Evolutionary conservation across 2,113 vertebrate genomes (phyloP), one percentile per base, ranked within the genome.

Genomic region (Shinisaurus crocodilurus): DNA sequence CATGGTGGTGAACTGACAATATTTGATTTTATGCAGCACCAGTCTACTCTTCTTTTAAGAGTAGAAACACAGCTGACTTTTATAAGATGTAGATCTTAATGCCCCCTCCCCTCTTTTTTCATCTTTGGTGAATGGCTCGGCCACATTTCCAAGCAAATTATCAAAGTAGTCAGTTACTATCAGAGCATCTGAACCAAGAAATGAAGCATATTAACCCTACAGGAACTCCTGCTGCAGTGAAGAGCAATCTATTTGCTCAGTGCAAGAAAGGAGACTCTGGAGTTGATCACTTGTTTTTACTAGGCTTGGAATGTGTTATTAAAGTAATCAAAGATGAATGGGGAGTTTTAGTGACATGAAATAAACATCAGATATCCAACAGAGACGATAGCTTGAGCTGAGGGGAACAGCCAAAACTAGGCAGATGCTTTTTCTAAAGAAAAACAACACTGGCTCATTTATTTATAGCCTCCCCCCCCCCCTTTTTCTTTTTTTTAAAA

Each of bases 171-270:
- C 60, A 88, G 7, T 72, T 67, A 82, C 65, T 57, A 40, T 40
- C 63, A 82, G 48, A 72, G n/a, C n/a, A 37, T 88, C 43, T 88
- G 79, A 88, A 88, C 65, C n/a, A 88, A 40, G 65, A 88, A 88
- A 88, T 82, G 77, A 40, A 88, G 79, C 75, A 82, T 83, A 84
- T 83, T 84, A 89, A 84, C 60, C 63, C 80, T 89, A 83, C 27
- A 75, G n/a, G 50, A 75, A 63, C 50, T 60, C 88, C 80, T 89
- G 50, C 69, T 83, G 37, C 63, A 83, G 50, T 72, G 29, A 27
- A 43, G n/a, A 82, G 88, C 69, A 83, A 83, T 25, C 54, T 70
- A 82, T 88, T 82, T 82, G 32, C 77, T 82, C 63, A 88, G 67
- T 50, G 40, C 18, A 70, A 72, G 45, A 89, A 82, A 69, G 72